A percentile compares a stretch with the other conserved stretches of the same genome.
Evolutionary conservation across 2,888 invertebrate species (phyloP).

Genomic region (Stenchaetothrips biformis): DNA sequence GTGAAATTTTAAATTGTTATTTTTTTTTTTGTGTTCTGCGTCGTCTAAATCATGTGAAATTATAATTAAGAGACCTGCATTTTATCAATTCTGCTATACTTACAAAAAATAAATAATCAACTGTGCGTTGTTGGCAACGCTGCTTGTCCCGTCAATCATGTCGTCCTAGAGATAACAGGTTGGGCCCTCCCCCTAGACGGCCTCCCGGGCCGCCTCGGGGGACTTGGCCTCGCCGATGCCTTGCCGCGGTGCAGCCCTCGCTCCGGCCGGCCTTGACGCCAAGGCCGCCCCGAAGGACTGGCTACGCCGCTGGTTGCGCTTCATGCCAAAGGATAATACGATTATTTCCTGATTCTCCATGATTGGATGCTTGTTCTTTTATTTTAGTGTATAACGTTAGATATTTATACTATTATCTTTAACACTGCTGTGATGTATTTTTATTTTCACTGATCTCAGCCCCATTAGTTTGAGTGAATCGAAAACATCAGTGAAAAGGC

Average conservation of each 20-base stretch:
- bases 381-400: not conserved
- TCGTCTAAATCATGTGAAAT: not conserved
- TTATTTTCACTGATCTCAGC: not conserved
- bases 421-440: constrained; percentile 6
- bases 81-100: no score
- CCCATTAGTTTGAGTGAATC: no score
- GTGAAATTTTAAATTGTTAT: not conserved
- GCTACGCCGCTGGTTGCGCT: not conserved
- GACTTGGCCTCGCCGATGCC: not conserved
- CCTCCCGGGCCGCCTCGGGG: not conserved
- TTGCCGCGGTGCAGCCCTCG: not conserved
- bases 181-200: not conserved
- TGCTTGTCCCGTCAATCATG: no score
- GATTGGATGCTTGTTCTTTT: not conserved
- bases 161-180: not conserved
- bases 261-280: not conserved
- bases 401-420: not conserved
- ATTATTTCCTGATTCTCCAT: not conserved
- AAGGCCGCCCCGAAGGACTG: constrained; percentile 6
- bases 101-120: no score
- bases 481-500: not conserved
- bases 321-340: not conserved
- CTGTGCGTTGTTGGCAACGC: no score
- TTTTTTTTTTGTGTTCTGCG: not conserved
- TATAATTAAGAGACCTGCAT: no score